phyloP scores from a whole-genome alignment of 1,140 invertebrate genomes.

The Leptinotarsa defecta region DNA sequence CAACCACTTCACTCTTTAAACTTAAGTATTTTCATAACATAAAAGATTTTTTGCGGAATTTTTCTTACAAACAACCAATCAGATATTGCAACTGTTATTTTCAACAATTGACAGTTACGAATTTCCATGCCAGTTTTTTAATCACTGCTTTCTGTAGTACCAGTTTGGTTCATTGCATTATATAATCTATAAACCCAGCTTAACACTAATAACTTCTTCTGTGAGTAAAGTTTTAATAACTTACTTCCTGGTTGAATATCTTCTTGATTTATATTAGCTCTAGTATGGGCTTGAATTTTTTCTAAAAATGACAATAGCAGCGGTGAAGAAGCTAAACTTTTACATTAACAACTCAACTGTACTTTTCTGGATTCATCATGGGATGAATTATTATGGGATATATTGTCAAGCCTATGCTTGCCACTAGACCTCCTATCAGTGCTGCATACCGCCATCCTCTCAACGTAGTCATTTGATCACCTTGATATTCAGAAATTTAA shows the following conservation, averaged over 20 bases:
- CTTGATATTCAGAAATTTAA: too few relatives aligned
- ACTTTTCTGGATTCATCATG: conserved; percentile 67
- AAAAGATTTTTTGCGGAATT: neutral
- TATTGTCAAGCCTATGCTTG: conserved; percentile 60
- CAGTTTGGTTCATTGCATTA: too few relatives aligned
- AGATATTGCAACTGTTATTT: too few relatives aligned
- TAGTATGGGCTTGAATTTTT: conserved; percentile 62
- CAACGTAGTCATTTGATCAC: conserved; percentile 21
- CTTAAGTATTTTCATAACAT: too few relatives aligned
- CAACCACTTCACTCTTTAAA: too few relatives aligned
- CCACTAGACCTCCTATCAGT: conserved; percentile 65
- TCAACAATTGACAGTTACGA: neutral
- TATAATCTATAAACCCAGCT: too few relatives aligned
- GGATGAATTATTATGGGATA: conserved; percentile 71
- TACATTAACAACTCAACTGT: conserved; percentile 12
- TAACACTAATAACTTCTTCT: too few relatives aligned
- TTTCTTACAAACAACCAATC: neutral
- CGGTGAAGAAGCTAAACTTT: too few relatives aligned
- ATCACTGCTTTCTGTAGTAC: too few relatives aligned
- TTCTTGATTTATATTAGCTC: conserved; percentile 66
- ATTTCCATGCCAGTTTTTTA: too few relatives aligned
- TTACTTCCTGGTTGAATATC: conserved; percentile 73
- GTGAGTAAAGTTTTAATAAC: conserved; percentile 35
- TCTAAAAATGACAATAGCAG: conserved; percentile 57
- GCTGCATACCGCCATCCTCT: conserved; percentile 65